Conservation (phyloP, 2,113 vertebrate genomes). For the Otis tarda region DNA sequence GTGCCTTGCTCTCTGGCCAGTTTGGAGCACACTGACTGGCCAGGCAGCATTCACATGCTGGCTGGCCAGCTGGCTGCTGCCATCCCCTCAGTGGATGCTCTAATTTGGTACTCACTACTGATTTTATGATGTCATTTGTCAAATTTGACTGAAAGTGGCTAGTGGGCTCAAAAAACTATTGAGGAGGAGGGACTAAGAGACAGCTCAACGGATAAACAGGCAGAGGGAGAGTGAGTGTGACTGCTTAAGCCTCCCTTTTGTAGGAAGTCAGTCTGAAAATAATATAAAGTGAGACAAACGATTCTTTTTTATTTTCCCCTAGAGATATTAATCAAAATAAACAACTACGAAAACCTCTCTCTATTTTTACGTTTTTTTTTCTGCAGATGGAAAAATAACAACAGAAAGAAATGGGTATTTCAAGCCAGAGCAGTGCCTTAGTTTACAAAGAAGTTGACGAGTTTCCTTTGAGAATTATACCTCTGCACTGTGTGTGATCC, state of each 20-base stretch:
- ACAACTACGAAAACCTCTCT: neutral
- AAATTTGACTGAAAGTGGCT: conserved; percentile 30
- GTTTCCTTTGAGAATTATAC: neutral
- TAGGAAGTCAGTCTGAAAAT: conserved; percentile 17
- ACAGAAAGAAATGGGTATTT: neutral
- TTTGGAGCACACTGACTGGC: neutral
- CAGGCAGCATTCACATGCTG: neutral
- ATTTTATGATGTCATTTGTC: conserved; percentile 10
- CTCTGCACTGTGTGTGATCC: neutral
- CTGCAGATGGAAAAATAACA: neutral
- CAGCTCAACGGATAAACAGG: conserved; percentile 7
- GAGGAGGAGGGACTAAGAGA: conserved; percentile 1
- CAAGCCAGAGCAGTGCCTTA: neutral
- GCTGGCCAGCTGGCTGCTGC: neutral
- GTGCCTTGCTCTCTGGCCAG: neutral
- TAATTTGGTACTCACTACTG: neutral
- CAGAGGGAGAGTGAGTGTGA: conserved; percentile 10
- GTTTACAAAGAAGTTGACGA: neutral
- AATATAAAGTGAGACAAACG: neutral
- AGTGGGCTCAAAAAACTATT: neutral
- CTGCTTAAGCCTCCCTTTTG: neutral
- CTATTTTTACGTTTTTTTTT: neutral
- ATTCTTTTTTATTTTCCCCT: neutral
- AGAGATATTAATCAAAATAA: neutral
- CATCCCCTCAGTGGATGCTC: neutral